Percentiles rank a stretch among this genome's conserved stretches.
Conservation (phyloP, 2,888 invertebrate genomes). For the Cotesia congregata region DNA sequence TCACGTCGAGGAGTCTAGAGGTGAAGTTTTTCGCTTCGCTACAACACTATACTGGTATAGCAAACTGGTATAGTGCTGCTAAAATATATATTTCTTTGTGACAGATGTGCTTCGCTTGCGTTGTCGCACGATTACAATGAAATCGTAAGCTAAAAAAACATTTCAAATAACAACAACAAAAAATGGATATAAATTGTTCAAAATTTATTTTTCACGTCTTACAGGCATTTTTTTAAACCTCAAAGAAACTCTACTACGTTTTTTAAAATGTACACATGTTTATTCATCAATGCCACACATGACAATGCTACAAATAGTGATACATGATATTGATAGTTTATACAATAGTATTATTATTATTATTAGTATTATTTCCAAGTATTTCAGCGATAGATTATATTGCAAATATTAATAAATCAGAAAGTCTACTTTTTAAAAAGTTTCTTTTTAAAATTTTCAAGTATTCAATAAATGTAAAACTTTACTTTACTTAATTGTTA, state of each 20-base stretch:
- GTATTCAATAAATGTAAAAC: background rate
- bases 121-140: constrained; percentile 27
- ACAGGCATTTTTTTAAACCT: background rate
- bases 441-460: background rate
- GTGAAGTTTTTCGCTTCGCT: constrained; percentile 22
- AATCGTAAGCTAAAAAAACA: constrained; percentile 21
- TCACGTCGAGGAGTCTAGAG: constrained; percentile 19
- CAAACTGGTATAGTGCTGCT: background rate
- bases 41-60: background rate
- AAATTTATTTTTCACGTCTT: background rate
- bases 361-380: no score
- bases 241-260: background rate
- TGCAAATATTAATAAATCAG: background rate
- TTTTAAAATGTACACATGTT: background rate
- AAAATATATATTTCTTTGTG: constrained; percentile 30
- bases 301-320: background rate
- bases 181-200: background rate
- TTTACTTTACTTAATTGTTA: background rate
- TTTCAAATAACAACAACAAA: constrained; percentile 12
- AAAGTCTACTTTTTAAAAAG: background rate
- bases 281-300: background rate
- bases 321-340: background rate
- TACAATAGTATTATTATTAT: no score
- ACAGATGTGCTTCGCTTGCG: constrained; percentile 27
- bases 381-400: no score